phyloP scores from a whole-genome alignment of 2,797 vertebrate species.

The Chaetodon trifasciatus region DNA sequence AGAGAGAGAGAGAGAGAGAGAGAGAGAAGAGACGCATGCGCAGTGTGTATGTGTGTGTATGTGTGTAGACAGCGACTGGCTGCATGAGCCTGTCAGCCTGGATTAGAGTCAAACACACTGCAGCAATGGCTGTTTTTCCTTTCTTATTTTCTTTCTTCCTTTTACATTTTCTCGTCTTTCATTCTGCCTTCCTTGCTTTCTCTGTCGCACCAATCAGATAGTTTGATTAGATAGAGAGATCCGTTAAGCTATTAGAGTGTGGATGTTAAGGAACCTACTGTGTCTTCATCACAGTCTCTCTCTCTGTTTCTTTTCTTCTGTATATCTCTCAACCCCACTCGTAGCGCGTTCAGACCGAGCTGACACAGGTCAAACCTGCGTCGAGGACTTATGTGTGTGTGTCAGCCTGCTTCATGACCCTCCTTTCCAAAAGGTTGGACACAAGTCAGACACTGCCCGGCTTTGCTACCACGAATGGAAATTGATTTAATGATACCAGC shows the following conservation, averaged over 20 bases:
- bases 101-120: slow-evolving; percentile 86
- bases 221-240: not conserved
- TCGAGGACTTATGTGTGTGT: not conserved
- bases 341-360: not conserved
- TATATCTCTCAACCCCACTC: not conserved
- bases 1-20: slow-evolving; percentile 42
- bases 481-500: not conserved
- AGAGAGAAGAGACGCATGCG: slow-evolving; percentile 53
- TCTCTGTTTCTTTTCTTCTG: not conserved
- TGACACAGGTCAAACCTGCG: not conserved
- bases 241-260: not conserved
- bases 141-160: slow-evolving; percentile 12
- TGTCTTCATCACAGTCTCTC: not conserved
- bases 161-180: not conserved
- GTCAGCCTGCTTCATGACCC: not conserved
- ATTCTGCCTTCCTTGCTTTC: not conserved
- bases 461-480: not conserved
- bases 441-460: not conserved
- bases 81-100: slow-evolving; percentile 85
- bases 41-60: slow-evolving; percentile 49
- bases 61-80: slow-evolving; percentile 74
- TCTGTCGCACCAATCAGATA: not conserved
- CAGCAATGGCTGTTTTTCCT: slow-evolving; percentile 71
- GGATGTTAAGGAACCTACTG: not conserved
- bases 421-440: not conserved